Percentiles rank a stretch among this genome's conserved stretches.
phyloP scores from a whole-genome alignment of 2,888 invertebrate genomes.

The Drosophila yooni region DNA sequence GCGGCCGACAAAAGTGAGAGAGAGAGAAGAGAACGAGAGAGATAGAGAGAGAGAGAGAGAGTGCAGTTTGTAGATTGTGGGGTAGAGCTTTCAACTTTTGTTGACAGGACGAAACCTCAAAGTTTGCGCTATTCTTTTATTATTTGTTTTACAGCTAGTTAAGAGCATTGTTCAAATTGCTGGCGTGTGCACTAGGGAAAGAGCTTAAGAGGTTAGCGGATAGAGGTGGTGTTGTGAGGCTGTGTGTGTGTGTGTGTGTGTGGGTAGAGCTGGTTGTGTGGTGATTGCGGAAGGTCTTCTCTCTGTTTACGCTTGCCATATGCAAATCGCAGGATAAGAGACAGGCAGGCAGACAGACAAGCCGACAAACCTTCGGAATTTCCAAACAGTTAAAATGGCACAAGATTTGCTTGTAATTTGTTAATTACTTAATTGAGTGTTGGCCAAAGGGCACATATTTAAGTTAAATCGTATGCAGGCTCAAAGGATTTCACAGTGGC shows the following conservation, averaged over 20 bases:
- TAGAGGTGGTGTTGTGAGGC: neutral
- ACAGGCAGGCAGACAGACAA: conserved; percentile 17
- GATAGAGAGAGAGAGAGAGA: neutral
- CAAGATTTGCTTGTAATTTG: conserved; percentile 51
- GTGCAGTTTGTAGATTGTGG: conserved; percentile 13
- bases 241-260: neutral
- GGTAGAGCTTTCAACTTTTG: conserved; percentile 62
- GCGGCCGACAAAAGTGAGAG: conserved; percentile 29
- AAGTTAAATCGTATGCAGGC: conserved; percentile 13
- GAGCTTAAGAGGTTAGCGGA: conserved; percentile 1
- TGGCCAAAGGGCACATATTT: conserved; percentile 59
- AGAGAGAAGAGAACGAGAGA: neutral
- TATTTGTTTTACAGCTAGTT: conserved; percentile 80
- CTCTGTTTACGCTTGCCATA: conserved; percentile 56
- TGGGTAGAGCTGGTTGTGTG: neutral
- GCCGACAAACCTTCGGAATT: neutral
- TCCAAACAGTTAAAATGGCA: conserved; percentile 4
- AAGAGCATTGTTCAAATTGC: conserved; percentile 73
- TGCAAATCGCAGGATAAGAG: conserved; percentile 54
- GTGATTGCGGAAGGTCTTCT: conserved; percentile 18
- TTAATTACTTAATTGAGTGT: conserved; percentile 77
- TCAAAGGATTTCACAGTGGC: conserved; percentile 2
- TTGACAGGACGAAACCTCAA: conserved; percentile 77
- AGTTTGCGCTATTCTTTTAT: conserved; percentile 73
- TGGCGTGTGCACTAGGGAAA: conserved; percentile 33